A percentile compares a stretch with the other conserved stretches of the same genome.
phyloP scores from a whole-genome alignment of 2,113 vertebrate genomes.

The Silurus glanis region DNA sequence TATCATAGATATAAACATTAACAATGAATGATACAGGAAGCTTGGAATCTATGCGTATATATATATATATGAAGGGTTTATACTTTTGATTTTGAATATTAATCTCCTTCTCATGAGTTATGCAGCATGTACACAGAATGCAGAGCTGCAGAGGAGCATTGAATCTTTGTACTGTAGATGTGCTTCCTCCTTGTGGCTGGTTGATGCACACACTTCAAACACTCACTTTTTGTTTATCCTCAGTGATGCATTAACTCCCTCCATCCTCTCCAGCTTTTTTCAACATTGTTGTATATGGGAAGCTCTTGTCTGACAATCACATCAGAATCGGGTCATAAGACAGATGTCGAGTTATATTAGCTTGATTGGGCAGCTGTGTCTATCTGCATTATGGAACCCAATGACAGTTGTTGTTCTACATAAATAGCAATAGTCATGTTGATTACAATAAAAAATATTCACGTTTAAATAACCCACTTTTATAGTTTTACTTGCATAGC shows the following conservation, averaged over 20 bases:
- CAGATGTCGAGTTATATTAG: neutral
- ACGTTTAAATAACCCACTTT: no score
- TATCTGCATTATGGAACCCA: neutral
- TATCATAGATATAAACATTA: no score
- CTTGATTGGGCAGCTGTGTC: neutral
- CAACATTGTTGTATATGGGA: neutral
- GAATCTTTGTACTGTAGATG: constrained; percentile 22
- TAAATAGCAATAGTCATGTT: neutral
- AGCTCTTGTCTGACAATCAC: neutral
- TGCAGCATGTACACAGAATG: neutral
- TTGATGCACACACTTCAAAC: neutral
- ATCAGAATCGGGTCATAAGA: neutral
- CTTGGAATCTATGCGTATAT: no score
- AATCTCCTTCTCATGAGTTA: neutral
- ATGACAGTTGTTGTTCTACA: no score
- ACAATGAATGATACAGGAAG: neutral
- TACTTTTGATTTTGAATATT: neutral
- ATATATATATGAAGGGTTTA: neutral
- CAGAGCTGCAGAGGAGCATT: neutral
- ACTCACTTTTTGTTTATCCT: neutral
- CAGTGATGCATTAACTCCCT: neutral
- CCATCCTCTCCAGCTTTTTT: neutral
- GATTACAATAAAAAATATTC: no score
- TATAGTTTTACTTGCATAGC: no score
- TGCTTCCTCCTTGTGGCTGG: constrained; percentile 40